These are phyloP conservation scores for Cariama cristata DNA, from an alignment of 2,113 vertebrate genomes.

Conservation along the genomic window DNA sequence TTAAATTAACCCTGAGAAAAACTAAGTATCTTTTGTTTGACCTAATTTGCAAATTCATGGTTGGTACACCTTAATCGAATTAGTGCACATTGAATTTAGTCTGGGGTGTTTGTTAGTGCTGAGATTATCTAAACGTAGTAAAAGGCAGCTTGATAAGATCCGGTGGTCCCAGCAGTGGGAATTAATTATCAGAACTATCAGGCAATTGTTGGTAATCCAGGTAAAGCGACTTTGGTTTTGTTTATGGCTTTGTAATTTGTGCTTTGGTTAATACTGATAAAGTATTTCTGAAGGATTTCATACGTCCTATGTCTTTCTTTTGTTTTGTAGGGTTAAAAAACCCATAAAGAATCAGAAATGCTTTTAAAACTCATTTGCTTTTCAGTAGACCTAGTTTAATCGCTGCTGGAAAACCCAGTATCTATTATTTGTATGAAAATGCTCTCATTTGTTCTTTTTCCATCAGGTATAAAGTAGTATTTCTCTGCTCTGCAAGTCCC, in stretches of 20 bases:
- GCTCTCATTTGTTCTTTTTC: neutral
- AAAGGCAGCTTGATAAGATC: neutral
- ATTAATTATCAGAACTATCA: neutral
- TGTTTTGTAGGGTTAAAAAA: neutral
- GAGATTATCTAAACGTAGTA: neutral
- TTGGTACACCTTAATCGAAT: neutral
- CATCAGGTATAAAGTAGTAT: neutral
- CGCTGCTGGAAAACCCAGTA: rapidly evolving
- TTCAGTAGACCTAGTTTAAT: neutral
- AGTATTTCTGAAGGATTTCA: neutral
- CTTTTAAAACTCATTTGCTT: slow-evolving; percentile 4
- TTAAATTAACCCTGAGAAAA: neutral
- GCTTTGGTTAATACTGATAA: neutral
- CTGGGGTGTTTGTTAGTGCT: neutral
- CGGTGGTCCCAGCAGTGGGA: neutral
- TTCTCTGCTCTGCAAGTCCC: neutral
- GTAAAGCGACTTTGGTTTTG: neutral
- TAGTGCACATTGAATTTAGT: neutral
- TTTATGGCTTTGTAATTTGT: neutral
- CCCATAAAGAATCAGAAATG: neutral
- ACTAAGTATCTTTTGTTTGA: neutral
- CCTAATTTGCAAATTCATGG: neutral
- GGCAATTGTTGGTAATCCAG: neutral
- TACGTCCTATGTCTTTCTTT: neutral
- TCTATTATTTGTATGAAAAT: neutral